A percentile compares a stretch with the other conserved stretches of the same genome.
Conservation (phyloP, 2,888 invertebrate genomes). For the Eupithecia centaureata region DNA sequence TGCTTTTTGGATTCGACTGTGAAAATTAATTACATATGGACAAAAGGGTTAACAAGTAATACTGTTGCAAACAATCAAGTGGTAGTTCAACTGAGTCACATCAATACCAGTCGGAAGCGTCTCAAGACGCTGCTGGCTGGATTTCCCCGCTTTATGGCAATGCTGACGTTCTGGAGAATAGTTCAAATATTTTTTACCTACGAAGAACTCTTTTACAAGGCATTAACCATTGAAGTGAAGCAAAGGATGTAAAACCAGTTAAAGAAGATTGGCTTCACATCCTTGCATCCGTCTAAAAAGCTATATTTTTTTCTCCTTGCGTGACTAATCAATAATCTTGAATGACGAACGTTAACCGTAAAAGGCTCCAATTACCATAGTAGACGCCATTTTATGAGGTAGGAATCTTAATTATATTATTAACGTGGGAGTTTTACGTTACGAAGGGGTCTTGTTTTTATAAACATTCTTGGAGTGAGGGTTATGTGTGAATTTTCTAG, state of each 20-base stretch:
- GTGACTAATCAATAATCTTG: slow-evolving; percentile 27
- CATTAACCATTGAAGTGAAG: neutral
- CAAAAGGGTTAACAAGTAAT: too few relatives aligned
- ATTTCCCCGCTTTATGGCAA: too few relatives aligned
- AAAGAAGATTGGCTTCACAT: slow-evolving; percentile 5
- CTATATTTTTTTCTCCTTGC: slow-evolving; percentile 5
- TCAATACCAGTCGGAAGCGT: too few relatives aligned
- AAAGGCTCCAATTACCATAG: slow-evolving; percentile 14
- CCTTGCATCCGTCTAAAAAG: slow-evolving; percentile 12
- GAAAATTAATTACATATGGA: too few relatives aligned
- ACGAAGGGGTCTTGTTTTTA: neutral
- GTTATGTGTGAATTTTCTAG: neutral
- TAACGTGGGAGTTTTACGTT: slow-evolving; percentile 21
- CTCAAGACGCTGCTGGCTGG: too few relatives aligned
- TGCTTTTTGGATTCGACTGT: too few relatives aligned
- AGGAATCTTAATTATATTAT: slow-evolving; percentile 20
- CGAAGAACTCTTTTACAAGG: neutral
- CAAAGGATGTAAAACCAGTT: slow-evolving; percentile 11
- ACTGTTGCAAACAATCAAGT: too few relatives aligned
- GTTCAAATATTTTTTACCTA: neutral
- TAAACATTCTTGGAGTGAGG: neutral
- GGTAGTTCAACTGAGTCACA: too few relatives aligned
- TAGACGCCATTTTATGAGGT: slow-evolving; percentile 21
- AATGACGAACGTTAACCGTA: slow-evolving; percentile 12
- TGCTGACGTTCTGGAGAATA: too few relatives aligned